Base-by-base conservation (phyloP, 2,888 invertebrate species). In the Rhogogaster chlorosoma region DNA sequence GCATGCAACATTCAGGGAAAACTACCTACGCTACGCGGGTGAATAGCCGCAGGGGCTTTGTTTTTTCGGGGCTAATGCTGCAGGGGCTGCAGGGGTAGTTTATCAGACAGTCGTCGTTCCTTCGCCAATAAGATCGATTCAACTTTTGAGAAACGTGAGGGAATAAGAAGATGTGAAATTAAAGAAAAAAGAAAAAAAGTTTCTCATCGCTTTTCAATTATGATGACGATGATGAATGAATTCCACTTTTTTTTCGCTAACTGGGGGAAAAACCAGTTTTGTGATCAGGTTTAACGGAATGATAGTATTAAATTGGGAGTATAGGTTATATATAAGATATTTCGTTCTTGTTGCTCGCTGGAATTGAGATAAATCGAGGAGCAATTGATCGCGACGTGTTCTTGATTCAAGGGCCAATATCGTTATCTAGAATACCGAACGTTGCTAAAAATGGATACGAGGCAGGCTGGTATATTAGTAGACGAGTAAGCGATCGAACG, bases 1-100 rank as follows among this genome's bases (percentile, higher is more conserved):
- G 88, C 91, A 92, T 92, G 91, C 91, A 91, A 91, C 89, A 91
- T 87, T 87, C 86, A 89, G 83, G 85, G 85, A 75, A 70, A 32
- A 80, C 82, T 82, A 78, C 38, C 83, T 83, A 83, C 83, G 83
- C 83, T 83, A 83, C 83, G 26, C 45, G 78, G 78, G 29, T 18
- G 1, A 32, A 36, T n/a, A 4, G 53, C n/a, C 53, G 53, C 53
- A 53, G 53, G 53, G 53, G n/a, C n/a, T n/a, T n/a, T 38, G 6
- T 53, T n/a, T 70, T 36, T 36, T 18, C 70, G 32, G 29, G 18
- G 29, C 18, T 15, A 15, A 2, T 3, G 36, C 4, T 5, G 5
- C 36, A n/a, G 36, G 45, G 32, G 32, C 32, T 38, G 42, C 38
- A 26, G 42, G 75, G 75, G 18, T 70, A 9, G 36, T n/a, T n/a